These are phyloP conservation scores for Etheostoma perlongum DNA, from an alignment of 2,797 vertebrate genomes.

Conservation along the genomic window DNA sequence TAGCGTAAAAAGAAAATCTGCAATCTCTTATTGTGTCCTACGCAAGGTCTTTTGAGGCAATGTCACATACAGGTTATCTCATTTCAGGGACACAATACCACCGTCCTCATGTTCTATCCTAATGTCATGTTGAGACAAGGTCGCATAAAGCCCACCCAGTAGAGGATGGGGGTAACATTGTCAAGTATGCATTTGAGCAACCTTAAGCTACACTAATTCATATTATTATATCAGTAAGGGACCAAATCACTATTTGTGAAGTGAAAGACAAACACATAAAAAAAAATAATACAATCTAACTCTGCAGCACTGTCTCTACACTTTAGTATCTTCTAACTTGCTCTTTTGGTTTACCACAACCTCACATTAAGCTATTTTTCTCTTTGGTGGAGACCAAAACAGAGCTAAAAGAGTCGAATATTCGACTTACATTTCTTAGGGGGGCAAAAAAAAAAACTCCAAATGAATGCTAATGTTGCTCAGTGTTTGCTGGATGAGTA, in stretches of 20 bases:
- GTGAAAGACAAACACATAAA: not conserved
- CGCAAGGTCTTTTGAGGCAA: slow-evolving; percentile 56
- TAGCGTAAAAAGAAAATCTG: slow-evolving; percentile 57
- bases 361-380: not conserved
- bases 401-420: not conserved
- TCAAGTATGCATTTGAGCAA: not conserved
- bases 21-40: slow-evolving; percentile 57
- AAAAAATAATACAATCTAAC: not conserved
- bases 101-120: slow-evolving; percentile 30
- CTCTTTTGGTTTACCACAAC: not conserved
- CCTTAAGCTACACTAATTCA: not conserved
- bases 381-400: not conserved
- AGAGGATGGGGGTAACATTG: not conserved
- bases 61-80: slow-evolving; percentile 64
- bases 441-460: not conserved
- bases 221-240: not conserved
- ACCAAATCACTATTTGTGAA: not conserved
- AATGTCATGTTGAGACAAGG: slow-evolving; percentile 51
- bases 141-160: slow-evolving; percentile 13
- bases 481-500: not conserved
- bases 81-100: slow-evolving; percentile 64
- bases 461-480: not conserved
- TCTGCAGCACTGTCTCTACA: not conserved
- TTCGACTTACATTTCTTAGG: not conserved
- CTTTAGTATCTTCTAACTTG: not conserved